Base-by-base conservation (phyloP, 2,113 vertebrate species). In the Parus major region DNA sequence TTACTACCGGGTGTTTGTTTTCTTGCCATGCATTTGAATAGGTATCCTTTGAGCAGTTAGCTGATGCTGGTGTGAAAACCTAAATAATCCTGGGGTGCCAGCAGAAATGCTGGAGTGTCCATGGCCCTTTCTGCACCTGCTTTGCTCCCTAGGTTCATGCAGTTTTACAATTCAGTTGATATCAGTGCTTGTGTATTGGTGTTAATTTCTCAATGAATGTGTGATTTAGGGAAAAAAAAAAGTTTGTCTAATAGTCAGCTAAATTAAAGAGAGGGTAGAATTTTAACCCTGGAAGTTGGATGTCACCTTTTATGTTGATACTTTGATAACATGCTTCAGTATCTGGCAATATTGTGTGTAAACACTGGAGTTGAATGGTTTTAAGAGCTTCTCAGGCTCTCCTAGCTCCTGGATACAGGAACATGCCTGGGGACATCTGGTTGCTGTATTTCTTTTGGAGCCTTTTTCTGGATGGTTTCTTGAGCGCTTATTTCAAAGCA, bases 401-500 rank as follows among this genome's bases (percentile, higher is more conserved):
- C 25, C 23, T 22, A 27, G 11, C 17, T 5, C 21, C 10, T 36
- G 56, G 15, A 15, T 29, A 7, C 8, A 13, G 20, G 39, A 59
- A 7, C 0, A 0, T 77, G 25, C 3, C 3, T 9, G 15, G 12
- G 19, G 15, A 7, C 56, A 23, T 16, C 24, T 63, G 42, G 3
- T 61, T 4, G 2, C 36, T 78, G 6, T 28, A 3, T 94, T 86
- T 93, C 9, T 64, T 80, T 24, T 22, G 21, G 8, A 24, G 20
- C 18, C 10, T 9, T 79, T 82, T 91, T n/a, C 15, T 47, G 25
- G 52, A 21, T 47, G 21, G 7, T 82, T 88, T 76, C 6, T 73
- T 27, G 5, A 77, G 23, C 39, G 4, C 69, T n/a, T 41, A 24
- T 50, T 60, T 81, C 75, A 52, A 59, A 90, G 39, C 13, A 82